Evolutionary conservation across 2,113 vertebrate genomes (phyloP), one percentile per base, ranked within the genome.

Genomic region (Trichomycterus rosablanca): DNA sequence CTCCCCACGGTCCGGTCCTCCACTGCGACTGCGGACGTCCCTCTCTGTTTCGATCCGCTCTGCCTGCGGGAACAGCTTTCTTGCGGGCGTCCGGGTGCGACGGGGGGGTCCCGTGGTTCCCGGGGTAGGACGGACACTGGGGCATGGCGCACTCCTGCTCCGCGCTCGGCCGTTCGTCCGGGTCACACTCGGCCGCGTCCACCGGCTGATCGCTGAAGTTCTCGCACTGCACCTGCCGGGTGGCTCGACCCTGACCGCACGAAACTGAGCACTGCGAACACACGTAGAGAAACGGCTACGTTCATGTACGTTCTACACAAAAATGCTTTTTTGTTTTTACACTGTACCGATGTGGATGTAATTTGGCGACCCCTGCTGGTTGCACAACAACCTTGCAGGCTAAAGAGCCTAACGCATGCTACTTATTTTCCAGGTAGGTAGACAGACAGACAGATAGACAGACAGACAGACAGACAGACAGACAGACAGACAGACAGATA

Each of bases 1-100:
- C 93, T 76, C 96, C 96, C 96, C 96, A 99, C 19, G 94, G 95
- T 16, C 96, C 96, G 1, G 90, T 94, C 68, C 96, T 86, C 96
- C 96, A 99, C 70, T 95, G 93, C 63, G 90, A 89, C 0, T 89
- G 89, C 0, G 77, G 84, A 1, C 76, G 88, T 61, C 73, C 69
- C 2, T 69, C 71, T 48, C 77, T 82, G 39, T 73, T 59, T 32
- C 85, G 82, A 0, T 73, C 62, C 42, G 67, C 68, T 39, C 78
- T 74, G n/a, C 77, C 78, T 0, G 53, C 12, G 0, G 87, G 83
- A 11, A 80, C 58, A 64, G 85, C 81, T 68, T 86, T 89, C 28
- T 81, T 88, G 63, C 74, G 74, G 53, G 81, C 81, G 23, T 70
- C 60, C 74, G 78, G 44, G 77, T 87, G 70, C 76, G 86, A 78